A percentile compares a stretch with the other conserved stretches of the same genome.
Conservation (phyloP, 2,797 vertebrate genomes). For the Gobionotothen gibberifrons region DNA sequence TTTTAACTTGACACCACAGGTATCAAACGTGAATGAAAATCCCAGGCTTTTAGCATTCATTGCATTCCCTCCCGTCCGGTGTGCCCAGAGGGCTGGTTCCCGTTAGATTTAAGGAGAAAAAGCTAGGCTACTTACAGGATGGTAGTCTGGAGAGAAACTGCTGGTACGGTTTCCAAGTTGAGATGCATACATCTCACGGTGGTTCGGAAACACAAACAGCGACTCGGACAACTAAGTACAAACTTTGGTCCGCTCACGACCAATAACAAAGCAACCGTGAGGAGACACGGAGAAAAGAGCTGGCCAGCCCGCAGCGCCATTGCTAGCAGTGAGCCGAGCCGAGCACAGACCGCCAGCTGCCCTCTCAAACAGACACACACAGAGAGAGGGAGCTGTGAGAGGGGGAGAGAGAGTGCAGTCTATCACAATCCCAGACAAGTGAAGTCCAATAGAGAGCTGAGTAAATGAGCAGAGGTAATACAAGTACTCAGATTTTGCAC, state of each 20-base stretch:
- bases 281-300: slow-evolving; percentile 71
- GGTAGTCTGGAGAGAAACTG: slow-evolving; percentile 91
- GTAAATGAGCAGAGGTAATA: too few relatives aligned
- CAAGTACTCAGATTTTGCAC: too few relatives aligned
- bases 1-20: background rate
- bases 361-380: slow-evolving; percentile 37
- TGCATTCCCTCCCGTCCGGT: slow-evolving; percentile 19
- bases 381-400: slow-evolving; percentile 18
- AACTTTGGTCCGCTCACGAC: slow-evolving; percentile 70
- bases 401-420: background rate
- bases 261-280: slow-evolving; percentile 71
- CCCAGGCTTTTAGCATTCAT: background rate
- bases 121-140: slow-evolving; percentile 91
- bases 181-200: slow-evolving; percentile 99
- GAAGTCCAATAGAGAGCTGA: slow-evolving; percentile 3
- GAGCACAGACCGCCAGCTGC: slow-evolving; percentile 72
- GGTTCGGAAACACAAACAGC: slow-evolving; percentile 95
- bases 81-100: slow-evolving; percentile 22
- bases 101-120: slow-evolving; percentile 30
- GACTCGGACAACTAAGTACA: slow-evolving; percentile 88
- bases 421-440: background rate
- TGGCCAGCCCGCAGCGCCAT: slow-evolving; percentile 85
- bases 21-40: background rate
- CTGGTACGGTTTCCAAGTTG: slow-evolving; percentile 91
- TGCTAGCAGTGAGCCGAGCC: slow-evolving; percentile 76